These are phyloP conservation scores for Caenorhabditis uteleia DNA, from an alignment of 2,888 invertebrate genomes.

Conservation along the genomic window DNA sequence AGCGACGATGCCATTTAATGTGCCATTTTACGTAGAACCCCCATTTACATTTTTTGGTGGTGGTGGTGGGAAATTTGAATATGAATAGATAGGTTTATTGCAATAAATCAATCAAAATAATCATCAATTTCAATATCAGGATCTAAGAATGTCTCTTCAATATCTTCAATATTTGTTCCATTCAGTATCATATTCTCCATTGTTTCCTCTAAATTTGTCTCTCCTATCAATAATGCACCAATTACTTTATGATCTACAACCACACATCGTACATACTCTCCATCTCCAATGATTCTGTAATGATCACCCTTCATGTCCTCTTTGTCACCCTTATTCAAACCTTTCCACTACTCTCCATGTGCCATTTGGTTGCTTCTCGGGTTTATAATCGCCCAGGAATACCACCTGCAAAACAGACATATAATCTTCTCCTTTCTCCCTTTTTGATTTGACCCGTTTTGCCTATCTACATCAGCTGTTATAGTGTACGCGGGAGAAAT, in stretches of 20 bases:
- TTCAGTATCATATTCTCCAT: constrained; percentile 78
- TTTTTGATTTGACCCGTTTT: no score
- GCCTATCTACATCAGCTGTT: no score
- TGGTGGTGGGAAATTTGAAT: no score
- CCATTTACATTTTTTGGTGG: no score
- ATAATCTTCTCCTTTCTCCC: no score
- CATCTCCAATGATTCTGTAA: constrained; percentile 52
- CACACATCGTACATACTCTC: constrained; percentile 81
- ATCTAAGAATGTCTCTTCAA: constrained; percentile 90
- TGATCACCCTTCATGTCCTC: constrained; percentile 1
- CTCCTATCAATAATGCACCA: constrained; percentile 93
- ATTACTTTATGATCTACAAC: constrained; percentile 83
- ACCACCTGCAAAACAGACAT: constrained; percentile 54
- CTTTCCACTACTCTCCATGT: constrained; percentile 41
- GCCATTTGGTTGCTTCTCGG: constrained; percentile 40
- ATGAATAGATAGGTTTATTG: no score
- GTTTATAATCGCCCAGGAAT: constrained; percentile 64
- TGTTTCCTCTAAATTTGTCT: constrained; percentile 90
- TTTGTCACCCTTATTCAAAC: constrained; percentile 6
- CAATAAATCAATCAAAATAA: constrained; percentile 85
- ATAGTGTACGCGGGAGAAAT: no score
- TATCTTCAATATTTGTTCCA: constrained; percentile 84
- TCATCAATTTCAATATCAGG: constrained; percentile 97
- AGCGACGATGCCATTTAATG: no score
- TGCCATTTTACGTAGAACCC: no score